Conservation (phyloP, 2,888 invertebrate genomes). For the Nasonia oneida region DNA sequence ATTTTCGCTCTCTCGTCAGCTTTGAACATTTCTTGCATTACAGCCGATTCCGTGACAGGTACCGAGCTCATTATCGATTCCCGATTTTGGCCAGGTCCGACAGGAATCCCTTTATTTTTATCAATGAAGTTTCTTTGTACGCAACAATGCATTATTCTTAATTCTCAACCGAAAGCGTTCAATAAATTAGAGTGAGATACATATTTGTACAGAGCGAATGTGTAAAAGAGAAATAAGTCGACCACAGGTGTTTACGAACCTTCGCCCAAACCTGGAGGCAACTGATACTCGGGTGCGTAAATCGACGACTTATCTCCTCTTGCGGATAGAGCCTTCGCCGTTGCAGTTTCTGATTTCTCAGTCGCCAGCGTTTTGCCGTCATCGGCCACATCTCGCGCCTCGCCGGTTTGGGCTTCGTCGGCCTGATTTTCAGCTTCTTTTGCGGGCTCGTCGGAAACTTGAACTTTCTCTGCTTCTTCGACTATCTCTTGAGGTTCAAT, state of each 20-base stretch:
- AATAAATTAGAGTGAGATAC: not conserved
- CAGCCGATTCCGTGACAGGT: conserved; percentile 42
- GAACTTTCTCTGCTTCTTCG: not conserved
- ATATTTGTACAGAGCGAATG: not conserved
- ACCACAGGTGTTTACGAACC: conserved; percentile 15
- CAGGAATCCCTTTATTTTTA: conserved; percentile 19
- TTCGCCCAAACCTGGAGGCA: conserved; percentile 35
- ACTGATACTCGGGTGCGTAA: conserved; percentile 12
- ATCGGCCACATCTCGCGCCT: too few species aligned
- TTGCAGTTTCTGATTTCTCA: not conserved
- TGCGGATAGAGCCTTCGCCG: not conserved
- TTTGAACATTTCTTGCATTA: conserved; percentile 26
- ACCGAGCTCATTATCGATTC: conserved; percentile 50
- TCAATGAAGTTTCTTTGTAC: not conserved
- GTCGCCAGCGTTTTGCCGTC: not conserved
- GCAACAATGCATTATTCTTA: not conserved
- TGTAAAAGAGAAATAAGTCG: not conserved
- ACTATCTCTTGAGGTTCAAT: not conserved
- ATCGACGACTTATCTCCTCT: not conserved
- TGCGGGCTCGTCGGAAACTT: not conserved
- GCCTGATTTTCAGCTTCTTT: not conserved
- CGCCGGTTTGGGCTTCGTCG: too few species aligned
- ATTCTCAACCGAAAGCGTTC: conserved; percentile 3
- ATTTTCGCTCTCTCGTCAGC: not conserved
- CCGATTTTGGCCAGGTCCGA: conserved; percentile 12